Evolutionary conservation across 2,797 vertebrate species (phyloP).

Genomic region (Uromys caudimaculatus): DNA sequence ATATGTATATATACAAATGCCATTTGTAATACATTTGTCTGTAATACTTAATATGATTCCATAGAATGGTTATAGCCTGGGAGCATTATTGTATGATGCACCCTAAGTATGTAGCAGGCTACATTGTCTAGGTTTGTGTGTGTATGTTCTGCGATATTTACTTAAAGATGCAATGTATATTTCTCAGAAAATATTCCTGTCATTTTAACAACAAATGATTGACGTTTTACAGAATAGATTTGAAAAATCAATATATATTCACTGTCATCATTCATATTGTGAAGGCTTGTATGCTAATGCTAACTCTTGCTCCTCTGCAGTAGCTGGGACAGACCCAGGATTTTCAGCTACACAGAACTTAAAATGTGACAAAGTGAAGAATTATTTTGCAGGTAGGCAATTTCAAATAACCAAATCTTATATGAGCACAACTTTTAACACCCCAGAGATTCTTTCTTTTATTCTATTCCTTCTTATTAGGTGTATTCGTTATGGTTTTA

Average conservation of each 20-base stretch:
- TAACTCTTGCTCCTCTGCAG: background rate
- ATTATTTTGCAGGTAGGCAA: slow-evolving; percentile 90
- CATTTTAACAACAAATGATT: background rate
- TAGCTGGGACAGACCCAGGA: background rate
- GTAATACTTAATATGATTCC: background rate
- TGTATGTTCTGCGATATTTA: background rate
- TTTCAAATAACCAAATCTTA: slow-evolving; percentile 88
- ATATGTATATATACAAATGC: background rate
- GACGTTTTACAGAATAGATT: background rate
- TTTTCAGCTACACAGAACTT: slow-evolving; percentile 85
- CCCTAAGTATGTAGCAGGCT: too few relatives aligned
- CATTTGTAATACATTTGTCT: background rate
- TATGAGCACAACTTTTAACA: slow-evolving; percentile 87
- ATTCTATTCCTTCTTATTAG: slow-evolving; percentile 74
- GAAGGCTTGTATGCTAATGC: too few relatives aligned
- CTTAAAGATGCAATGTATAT: background rate
- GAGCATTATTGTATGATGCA: background rate
- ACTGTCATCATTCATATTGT: background rate
- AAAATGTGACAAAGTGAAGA: slow-evolving; percentile 89
- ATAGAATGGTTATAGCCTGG: background rate
- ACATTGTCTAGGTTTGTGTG: background rate
- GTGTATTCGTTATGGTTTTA: background rate
- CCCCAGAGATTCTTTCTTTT: slow-evolving; percentile 76
- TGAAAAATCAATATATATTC: background rate
- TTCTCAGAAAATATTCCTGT: background rate